A percentile compares a stretch with the other conserved stretches of the same genome.
phyloP scores from a whole-genome alignment of 2,113 vertebrate genomes.

The Psittacula cyanocephala region DNA sequence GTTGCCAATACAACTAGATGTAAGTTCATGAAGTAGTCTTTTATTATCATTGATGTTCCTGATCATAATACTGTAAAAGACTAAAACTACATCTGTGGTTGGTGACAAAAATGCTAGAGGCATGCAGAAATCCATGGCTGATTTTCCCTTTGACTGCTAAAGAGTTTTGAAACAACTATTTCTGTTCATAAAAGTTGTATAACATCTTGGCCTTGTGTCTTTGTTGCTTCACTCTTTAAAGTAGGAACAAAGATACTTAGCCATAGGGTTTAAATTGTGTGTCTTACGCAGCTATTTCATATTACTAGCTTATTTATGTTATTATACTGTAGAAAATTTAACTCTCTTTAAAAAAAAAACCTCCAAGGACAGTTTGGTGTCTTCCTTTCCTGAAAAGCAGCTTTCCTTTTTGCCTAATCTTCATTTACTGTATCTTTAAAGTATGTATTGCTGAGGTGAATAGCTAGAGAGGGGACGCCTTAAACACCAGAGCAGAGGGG shows the following conservation, averaged over 20 bases:
- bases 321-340: background rate
- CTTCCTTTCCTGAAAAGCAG: background rate
- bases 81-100: background rate
- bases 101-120: background rate
- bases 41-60: background rate
- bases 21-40: background rate
- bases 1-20: fast-evolving
- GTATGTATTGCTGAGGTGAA: too few species aligned
- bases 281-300: background rate
- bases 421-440: background rate
- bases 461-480: too few species aligned
- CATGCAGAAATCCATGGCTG: background rate
- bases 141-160: background rate
- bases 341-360: background rate
- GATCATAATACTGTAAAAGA: background rate
- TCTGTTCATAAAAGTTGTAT: background rate
- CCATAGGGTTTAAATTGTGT: background rate
- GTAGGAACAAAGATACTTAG: background rate
- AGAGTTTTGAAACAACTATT: background rate
- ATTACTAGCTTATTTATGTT: background rate
- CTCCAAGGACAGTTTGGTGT: background rate
- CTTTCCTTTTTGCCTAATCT: background rate
- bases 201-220: background rate
- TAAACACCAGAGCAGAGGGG: too few species aligned
- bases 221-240: background rate